These are phyloP conservation scores for Omphaloscelis lunosa DNA, from an alignment of 2,888 invertebrate genomes.

Conservation along the genomic window DNA sequence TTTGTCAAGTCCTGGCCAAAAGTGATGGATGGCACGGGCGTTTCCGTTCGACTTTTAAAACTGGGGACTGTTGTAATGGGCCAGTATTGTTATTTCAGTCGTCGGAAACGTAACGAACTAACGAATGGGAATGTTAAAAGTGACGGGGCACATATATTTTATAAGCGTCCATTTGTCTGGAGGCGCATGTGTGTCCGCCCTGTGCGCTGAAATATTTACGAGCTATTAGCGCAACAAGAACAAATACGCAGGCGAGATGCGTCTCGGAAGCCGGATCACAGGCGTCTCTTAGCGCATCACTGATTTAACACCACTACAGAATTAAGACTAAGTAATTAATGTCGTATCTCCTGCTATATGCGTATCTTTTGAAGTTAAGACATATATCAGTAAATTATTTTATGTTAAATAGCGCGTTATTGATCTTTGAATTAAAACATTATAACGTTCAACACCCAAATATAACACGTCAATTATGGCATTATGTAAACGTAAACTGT, in stretches of 20 bases:
- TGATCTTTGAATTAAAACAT: conserved; percentile 59
- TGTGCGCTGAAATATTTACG: conserved; percentile 89
- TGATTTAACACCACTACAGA: conserved; percentile 83
- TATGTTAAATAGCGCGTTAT: conserved; percentile 56
- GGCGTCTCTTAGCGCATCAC: conserved; percentile 81
- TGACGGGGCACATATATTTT: conserved; percentile 86
- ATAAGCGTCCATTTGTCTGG: conserved; percentile 87
- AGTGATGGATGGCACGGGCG: conserved; percentile 81
- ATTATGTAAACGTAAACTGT: conserved; percentile 38
- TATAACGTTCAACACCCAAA: conserved; percentile 42
- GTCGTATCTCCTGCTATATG: conserved; percentile 74
- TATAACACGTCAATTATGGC: conserved; percentile 31
- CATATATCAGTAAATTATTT: conserved; percentile 58
- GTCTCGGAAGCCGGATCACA: conserved; percentile 74
- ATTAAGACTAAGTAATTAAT: conserved; percentile 80
- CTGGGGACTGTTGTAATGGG: conserved; percentile 76
- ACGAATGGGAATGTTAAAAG: conserved; percentile 86
- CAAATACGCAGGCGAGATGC: conserved; percentile 73
- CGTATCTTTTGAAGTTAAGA: conserved; percentile 74
- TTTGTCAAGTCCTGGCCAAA: conserved; percentile 80
- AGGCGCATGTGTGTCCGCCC: conserved; percentile 83
- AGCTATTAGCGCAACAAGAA: conserved; percentile 88
- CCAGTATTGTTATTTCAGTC: conserved; percentile 89
- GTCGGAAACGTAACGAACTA: conserved; percentile 85
- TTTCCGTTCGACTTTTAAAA: conserved; percentile 80